Conservation (phyloP, 1,140 invertebrate species). For the Drosophila albomicans region DNA sequence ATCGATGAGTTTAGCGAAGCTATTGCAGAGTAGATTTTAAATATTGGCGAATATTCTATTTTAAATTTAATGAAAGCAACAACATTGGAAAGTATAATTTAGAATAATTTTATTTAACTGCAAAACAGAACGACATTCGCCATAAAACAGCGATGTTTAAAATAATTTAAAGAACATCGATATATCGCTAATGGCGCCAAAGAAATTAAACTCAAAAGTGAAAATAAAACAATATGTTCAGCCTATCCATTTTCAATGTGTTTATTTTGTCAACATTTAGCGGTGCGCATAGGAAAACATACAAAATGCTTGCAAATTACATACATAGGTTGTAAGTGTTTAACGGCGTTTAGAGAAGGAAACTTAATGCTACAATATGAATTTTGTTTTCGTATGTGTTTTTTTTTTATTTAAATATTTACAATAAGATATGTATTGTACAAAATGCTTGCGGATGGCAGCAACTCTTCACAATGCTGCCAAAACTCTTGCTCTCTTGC, state of each 20-base stretch:
- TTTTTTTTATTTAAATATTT: constrained; percentile 70
- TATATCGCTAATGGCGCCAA: not conserved
- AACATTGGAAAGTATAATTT: no score
- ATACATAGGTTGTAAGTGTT: constrained; percentile 39
- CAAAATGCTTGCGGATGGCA: constrained; percentile 37
- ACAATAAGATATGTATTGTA: constrained; percentile 61
- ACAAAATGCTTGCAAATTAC: constrained; percentile 41
- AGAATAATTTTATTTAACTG: no score
- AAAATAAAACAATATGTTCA: not conserved
- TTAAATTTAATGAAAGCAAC: no score
- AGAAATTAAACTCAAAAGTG: not conserved
- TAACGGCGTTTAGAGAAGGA: constrained; percentile 9
- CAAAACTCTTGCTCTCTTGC: not conserved
- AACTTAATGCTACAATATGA: constrained; percentile 60
- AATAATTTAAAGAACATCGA: no score
- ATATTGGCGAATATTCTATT: no score
- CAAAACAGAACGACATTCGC: no score
- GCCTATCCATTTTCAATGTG: constrained; percentile 3
- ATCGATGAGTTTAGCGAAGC: not conserved
- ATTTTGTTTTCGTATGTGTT: constrained; percentile 20
- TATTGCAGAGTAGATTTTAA: no score
- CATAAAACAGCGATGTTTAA: no score
- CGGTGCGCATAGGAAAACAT: constrained; percentile 55
- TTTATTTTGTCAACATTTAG: constrained; percentile 57
- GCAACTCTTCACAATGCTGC: constrained; percentile 9